Evolutionary conservation across 2,888 invertebrate species (phyloP).

Genomic region (Prosapia bicincta): DNA sequence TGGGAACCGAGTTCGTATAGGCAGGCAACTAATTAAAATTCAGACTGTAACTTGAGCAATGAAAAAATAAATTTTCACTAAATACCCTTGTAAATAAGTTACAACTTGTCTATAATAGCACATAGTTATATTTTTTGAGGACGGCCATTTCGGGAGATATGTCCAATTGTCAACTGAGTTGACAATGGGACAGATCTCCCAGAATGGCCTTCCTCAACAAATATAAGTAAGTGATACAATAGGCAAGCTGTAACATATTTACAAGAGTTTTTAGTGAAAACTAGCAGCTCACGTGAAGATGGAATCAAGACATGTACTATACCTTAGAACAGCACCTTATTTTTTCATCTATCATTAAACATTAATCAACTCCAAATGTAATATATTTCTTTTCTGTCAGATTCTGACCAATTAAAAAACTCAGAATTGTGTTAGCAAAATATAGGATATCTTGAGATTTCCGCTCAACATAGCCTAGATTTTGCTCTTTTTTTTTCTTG

Average conservation of each 20-base stretch:
- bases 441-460: not conserved
- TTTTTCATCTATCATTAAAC: not conserved
- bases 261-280: not conserved
- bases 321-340: too few relatives aligned
- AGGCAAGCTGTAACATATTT: too few relatives aligned
- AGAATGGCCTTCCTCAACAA: too few relatives aligned
- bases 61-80: not conserved
- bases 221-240: too few relatives aligned
- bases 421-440: not conserved
- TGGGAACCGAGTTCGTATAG: not conserved
- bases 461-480: slow-evolving; percentile 4
- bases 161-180: too few relatives aligned
- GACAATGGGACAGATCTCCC: too few relatives aligned
- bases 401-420: slow-evolving; percentile 4
- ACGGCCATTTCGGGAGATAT: too few relatives aligned
- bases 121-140: too few relatives aligned
- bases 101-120: too few relatives aligned
- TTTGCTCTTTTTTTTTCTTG: not conserved
- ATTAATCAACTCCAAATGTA: not conserved
- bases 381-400: not conserved
- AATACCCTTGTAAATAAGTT: not conserved
- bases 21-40: not conserved
- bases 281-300: not conserved
- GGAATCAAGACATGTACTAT: not conserved
- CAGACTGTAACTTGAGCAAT: not conserved